Evolutionary conservation across 2,113 vertebrate genomes (phyloP), one percentile per base, ranked within the genome.

Genomic region (Perca flavescens): DNA sequence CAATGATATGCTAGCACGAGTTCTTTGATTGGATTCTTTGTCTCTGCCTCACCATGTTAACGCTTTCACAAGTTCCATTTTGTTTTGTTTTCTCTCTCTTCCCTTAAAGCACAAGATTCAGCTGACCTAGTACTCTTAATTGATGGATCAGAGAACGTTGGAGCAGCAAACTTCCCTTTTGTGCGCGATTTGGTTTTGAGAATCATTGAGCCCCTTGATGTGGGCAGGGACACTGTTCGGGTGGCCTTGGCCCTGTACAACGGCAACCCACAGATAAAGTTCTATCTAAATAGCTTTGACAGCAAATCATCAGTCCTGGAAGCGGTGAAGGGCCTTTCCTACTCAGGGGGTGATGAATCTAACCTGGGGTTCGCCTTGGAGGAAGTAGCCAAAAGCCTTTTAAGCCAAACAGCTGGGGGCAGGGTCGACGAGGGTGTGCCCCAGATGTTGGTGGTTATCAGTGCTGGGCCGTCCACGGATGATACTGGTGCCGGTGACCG

Each of bases 61-160:
- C 90, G 86, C 97, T 97, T 96, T 97, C 97, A 98, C 96, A 81
- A 97, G 96, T 97, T 96, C 96, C 96, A 94, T 97, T 96, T 96
- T 96, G 95, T 96, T 96, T 90, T 96, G 92, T 92, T 96, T 92
- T 93, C 74, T 94, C 85, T 94, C 88, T 93, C 72, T 94, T 84
- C 90, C 93, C 90, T 93, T 93, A 94, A 98, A 99, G 97, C 96
- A 91, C 96, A 97, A 97, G 98, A 97, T 83, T 96, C 97, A 53
- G 97, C 97, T 95, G 98, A 99, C 96, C 94, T 99, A 95, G 94
- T 99, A 95, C 96, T 99, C 97, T 97, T 99, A 97, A 97, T 99
- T 99, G 98, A 99, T 1, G 98, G 97, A 98, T 99, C 98, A 96
- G 90, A 98, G 96, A 97, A 97, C 96, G 92, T 98, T 96, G 98